Evolutionary conservation across 2,113 vertebrate genomes (phyloP).

Genomic region (Oncorhynchus masou): DNA sequence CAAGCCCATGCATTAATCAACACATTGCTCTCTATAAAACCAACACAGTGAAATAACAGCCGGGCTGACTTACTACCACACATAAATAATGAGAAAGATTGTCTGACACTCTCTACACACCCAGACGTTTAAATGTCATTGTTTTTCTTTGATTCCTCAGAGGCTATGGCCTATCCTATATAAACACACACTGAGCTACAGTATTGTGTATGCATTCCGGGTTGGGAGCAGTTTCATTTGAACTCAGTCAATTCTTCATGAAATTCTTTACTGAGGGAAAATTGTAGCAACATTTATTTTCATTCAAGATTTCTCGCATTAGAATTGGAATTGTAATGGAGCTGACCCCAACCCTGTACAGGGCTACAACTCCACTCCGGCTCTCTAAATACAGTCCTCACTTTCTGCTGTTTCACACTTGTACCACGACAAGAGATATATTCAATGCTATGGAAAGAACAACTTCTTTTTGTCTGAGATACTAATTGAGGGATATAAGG

Average conservation of each 20-base stretch:
- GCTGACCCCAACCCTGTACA: too few species aligned
- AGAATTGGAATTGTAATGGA: too few species aligned
- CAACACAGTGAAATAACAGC: constrained; percentile 23
- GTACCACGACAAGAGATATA: neutral
- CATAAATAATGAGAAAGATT: constrained; percentile 8
- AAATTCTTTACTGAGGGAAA: neutral
- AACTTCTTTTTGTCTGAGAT: neutral
- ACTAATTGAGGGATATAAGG: neutral
- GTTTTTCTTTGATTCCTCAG: neutral
- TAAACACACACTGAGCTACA: neutral
- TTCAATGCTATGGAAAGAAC: neutral
- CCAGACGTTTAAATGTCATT: neutral
- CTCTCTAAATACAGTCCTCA: neutral
- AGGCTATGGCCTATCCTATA: neutral
- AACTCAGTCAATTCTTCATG: constrained; percentile 13
- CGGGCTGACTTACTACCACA: constrained; percentile 27
- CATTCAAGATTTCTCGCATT: too few species aligned
- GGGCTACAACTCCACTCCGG: too few species aligned
- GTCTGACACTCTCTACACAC: constrained; percentile 4
- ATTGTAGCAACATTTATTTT: too few species aligned
- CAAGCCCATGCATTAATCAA: constrained; percentile 13
- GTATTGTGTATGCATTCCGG: neutral
- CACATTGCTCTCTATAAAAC: constrained; percentile 26
- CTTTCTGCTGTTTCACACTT: constrained; percentile 1
- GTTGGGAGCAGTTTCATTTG: neutral